Base-by-base conservation (phyloP, 2,113 vertebrate genomes). In the Vicugna pacos region DNA sequence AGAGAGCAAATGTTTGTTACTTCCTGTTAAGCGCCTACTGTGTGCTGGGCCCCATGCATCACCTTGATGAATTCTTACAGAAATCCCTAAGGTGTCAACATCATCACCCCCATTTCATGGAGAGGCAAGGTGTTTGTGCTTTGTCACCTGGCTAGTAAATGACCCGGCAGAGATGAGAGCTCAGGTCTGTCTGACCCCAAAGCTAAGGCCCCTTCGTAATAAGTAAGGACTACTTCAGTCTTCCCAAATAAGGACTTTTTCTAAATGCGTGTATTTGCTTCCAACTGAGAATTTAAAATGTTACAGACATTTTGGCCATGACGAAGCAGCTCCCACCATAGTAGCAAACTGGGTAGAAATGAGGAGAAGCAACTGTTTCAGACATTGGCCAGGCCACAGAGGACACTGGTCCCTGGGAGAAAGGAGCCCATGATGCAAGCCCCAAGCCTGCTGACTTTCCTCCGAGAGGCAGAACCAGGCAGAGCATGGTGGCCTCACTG, bases 101-200 rank as follows among this genome's bases (percentile, higher is more conserved):
- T 13, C 46, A 1, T 35, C 3, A 1, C 19, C 13, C 22, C 32
- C 6, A 2, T 8, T 26, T 56, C 1, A 26, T 35, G 0, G 16
- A 24, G 42, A 13, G 12, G 28, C 8, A 16, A 13, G 5, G 4
- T 4, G n/a, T 22, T 16, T 46, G 35, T 80, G n/a, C 5, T 7
- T 60, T 60, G 77, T 62, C 46, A 17, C 77, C 69, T 54, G 64
- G n/a, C 38, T 28, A 1, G 20, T 72, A n/a, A 72, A 32, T 17
- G 67, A n/a, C n/a, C 24, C 0, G 0, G n/a, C 19, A 11, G 28
- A 28, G 32, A 5, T 7, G 10, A 46, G 52, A 65, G 28, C n/a
- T 9, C 22, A 11, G 35, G 42, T 52, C 28, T 19, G 79, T 46
- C 42, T 8, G n/a, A 28, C 16, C 7, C 35, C 35, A 32, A 32